Conservation (phyloP, 2,797 vertebrate species). For the Euphonia xanthogaster region DNA sequence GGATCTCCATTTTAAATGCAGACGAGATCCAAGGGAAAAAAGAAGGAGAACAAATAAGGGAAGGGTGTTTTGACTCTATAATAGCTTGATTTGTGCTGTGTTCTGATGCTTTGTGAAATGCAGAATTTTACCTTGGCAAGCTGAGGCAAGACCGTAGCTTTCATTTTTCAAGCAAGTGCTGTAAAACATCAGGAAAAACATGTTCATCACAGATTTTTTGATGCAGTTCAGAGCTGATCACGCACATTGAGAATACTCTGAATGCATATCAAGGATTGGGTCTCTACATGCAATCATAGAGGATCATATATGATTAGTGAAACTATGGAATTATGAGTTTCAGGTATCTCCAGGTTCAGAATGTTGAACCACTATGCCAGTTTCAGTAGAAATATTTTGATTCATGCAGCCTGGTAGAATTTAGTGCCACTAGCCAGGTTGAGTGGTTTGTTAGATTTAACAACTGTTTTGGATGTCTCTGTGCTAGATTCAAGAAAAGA, state of each 20-base stretch:
- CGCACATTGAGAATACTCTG: neutral
- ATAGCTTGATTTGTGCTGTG: neutral
- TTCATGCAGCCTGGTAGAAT: neutral
- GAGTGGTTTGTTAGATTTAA: neutral
- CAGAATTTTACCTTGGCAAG: neutral
- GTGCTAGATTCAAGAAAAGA: neutral
- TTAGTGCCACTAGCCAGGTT: neutral
- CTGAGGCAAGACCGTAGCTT: neutral
- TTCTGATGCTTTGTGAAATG: neutral
- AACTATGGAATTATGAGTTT: neutral
- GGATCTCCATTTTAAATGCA: neutral
- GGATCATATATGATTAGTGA: neutral
- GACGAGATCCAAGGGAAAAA: accelerated
- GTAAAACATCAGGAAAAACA: neutral
- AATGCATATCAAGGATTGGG: accelerated
- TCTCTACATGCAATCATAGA: neutral
- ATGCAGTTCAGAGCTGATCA: neutral
- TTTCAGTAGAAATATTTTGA: neutral
- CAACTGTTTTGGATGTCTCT: neutral
- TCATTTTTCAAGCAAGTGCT: neutral
- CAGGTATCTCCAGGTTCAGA: neutral
- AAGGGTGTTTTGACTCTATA: neutral
- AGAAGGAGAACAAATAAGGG: neutral
- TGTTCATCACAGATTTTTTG: neutral
- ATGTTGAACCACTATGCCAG: neutral